A percentile compares a stretch with the other conserved stretches of the same genome.
These are phyloP conservation scores for Hetaerina titia DNA, from an alignment of 2,888 invertebrate species.

Conservation along the genomic window DNA sequence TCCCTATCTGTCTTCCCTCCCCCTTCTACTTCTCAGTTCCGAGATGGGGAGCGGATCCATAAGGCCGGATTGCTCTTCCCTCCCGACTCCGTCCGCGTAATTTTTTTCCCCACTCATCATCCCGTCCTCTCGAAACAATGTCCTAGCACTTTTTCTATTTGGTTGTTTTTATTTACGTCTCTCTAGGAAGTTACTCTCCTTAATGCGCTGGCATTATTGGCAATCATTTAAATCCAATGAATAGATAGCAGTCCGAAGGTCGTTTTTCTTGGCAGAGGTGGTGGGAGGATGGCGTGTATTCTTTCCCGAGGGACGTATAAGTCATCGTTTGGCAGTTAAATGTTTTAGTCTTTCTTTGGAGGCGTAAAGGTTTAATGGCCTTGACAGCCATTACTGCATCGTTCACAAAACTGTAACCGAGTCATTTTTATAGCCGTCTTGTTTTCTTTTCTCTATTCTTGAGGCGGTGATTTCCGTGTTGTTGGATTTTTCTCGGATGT, in stretches of 20 bases:
- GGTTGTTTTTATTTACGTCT: background rate
- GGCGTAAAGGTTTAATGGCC: background rate
- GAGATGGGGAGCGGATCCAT: background rate
- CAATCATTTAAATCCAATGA: background rate
- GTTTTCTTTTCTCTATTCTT: background rate
- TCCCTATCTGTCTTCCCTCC: constrained; percentile 9
- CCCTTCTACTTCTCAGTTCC: background rate
- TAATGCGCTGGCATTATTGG: background rate
- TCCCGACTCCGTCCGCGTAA: background rate
- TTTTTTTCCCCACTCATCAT: background rate
- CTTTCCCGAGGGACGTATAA: background rate
- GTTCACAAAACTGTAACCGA: background rate
- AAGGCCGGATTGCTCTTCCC: background rate
- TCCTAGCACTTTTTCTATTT: background rate
- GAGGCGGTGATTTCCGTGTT: background rate
- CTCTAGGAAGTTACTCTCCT: background rate
- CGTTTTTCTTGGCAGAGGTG: background rate
- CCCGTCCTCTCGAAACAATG: background rate
- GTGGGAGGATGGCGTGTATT: background rate
- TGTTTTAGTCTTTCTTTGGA: background rate
- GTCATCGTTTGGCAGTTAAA: background rate
- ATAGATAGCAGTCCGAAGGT: background rate
- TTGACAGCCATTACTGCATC: background rate
- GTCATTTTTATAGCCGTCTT: background rate
- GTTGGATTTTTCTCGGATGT: background rate